These are phyloP conservation scores for Mohoua ochrocephala DNA, from an alignment of 2,113 vertebrate genomes.

Conservation along the genomic window DNA sequence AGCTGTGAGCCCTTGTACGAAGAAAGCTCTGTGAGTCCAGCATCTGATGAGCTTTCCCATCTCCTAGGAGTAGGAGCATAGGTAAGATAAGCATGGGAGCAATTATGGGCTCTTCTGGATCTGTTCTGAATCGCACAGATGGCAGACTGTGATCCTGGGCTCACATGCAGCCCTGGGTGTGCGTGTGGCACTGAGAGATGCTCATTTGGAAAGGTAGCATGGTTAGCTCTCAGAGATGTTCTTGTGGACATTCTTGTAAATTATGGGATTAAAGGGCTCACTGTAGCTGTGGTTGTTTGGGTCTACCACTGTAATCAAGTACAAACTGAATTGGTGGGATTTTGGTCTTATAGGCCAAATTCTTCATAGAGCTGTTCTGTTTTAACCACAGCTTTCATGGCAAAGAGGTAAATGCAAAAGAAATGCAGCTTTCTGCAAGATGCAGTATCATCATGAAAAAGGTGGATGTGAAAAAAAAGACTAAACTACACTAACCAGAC, in stretches of 20 bases:
- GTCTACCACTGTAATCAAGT: not conserved
- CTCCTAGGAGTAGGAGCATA: accelerated
- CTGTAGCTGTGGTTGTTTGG: not conserved
- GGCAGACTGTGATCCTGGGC: not conserved
- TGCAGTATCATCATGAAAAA: not conserved
- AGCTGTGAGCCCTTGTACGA: not conserved
- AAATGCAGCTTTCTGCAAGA: not conserved
- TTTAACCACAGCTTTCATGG: not conserved
- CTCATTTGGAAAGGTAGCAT: not conserved
- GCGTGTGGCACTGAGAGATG: not conserved
- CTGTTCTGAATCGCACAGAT: not conserved
- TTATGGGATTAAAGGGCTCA: not conserved
- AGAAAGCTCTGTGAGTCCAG: not conserved
- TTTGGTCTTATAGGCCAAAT: not conserved
- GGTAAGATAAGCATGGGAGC: not conserved
- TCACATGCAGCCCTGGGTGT: not conserved
- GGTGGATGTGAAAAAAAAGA: not conserved
- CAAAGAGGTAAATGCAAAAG: not conserved
- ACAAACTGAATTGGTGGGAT: not conserved
- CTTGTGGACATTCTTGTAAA: not conserved
- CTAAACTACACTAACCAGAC: not conserved
- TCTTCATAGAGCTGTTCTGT: not conserved
- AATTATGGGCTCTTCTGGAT: not conserved
- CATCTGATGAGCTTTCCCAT: not conserved
- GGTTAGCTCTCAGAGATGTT: not conserved